Evolutionary conservation across 2,888 invertebrate genomes (phyloP).

Genomic region (Criorhina ranunculi): DNA sequence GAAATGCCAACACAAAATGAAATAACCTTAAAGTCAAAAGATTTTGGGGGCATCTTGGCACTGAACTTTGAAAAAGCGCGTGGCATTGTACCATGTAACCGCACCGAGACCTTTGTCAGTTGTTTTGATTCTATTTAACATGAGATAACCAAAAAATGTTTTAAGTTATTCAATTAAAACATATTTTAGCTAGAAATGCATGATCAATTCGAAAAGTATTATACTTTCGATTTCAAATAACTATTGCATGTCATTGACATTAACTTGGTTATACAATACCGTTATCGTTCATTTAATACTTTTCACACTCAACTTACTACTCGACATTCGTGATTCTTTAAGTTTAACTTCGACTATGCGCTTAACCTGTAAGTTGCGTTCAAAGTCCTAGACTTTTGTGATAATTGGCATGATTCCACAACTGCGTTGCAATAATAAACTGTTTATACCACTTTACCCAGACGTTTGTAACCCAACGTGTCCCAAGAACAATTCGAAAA

Average conservation of each 20-base stretch:
- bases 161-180: not conserved
- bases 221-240: slow-evolving; percentile 1
- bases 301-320: not conserved
- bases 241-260: not conserved
- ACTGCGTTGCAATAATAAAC: slow-evolving; percentile 25
- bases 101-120: slow-evolving; percentile 12
- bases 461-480: slow-evolving; percentile 38
- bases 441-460: slow-evolving; percentile 15
- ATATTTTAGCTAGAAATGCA: too few species aligned
- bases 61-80: slow-evolving; percentile 38
- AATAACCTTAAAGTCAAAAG: slow-evolving; percentile 39
- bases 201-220: too few species aligned
- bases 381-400: slow-evolving; percentile 34
- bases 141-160: slow-evolving; percentile 4
- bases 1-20: not conserved
- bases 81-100: slow-evolving; percentile 27
- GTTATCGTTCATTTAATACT: not conserved
- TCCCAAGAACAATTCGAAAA: not conserved
- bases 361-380: slow-evolving; percentile 9
- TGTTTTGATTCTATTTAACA: slow-evolving; percentile 14
- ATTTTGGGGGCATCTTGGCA: slow-evolving; percentile 41
- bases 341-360: not conserved
- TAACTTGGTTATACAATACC: not conserved
- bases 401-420: slow-evolving; percentile 28
- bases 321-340: too few species aligned